Conservation (phyloP, 2,113 vertebrate genomes). For the Sprattus sprattus region DNA sequence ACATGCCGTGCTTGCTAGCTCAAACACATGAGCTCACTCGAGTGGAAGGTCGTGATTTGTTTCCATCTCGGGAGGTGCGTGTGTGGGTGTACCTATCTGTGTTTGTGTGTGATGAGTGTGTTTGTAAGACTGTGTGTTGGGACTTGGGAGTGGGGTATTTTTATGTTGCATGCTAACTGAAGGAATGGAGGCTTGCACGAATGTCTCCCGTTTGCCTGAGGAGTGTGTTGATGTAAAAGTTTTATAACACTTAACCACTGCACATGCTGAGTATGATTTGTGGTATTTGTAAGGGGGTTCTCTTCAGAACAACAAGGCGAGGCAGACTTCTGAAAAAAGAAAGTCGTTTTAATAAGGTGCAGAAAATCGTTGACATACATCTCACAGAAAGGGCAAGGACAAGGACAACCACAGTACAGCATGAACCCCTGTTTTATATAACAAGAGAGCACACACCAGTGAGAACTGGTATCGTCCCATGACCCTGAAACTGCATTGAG, state of each 20-base stretch:
- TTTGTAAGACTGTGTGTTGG: background rate
- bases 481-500: constrained; percentile 28
- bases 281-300: background rate
- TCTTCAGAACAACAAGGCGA: background rate
- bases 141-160: background rate
- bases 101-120: background rate
- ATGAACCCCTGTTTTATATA: constrained; percentile 30
- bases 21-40: constrained; percentile 48
- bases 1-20: constrained; percentile 17
- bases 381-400: constrained; percentile 40
- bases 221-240: constrained; percentile 16
- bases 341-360: constrained; percentile 70
- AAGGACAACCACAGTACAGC: constrained; percentile 37
- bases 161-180: background rate
- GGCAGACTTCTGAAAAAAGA: background rate
- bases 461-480: constrained; percentile 30
- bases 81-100: background rate
- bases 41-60: constrained; percentile 15
- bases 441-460: constrained; percentile 39
- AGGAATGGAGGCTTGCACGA: constrained; percentile 1
- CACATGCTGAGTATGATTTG: background rate
- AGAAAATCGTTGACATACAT: constrained; percentile 56
- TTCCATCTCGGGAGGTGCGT: background rate
- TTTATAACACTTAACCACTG: background rate
- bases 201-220: background rate